Base-by-base conservation (phyloP, 1,140 invertebrate species). In the Forficula auricularia region DNA sequence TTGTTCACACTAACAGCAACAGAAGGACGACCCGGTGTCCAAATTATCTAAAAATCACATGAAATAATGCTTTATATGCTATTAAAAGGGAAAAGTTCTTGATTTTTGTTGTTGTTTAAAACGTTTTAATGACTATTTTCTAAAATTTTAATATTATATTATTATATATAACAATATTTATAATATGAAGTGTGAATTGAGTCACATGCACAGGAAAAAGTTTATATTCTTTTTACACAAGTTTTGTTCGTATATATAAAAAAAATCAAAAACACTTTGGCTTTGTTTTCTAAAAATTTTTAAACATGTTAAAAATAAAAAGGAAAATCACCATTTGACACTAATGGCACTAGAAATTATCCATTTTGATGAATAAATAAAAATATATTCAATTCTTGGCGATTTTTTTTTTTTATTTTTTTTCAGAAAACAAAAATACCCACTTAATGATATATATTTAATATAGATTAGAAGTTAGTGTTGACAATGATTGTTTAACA, bases 311-410 rank as follows among this genome's bases (percentile, higher is more conserved):
- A n/a, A n/a, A n/a, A n/a, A n/a, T n/a, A n/a, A n/a, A n/a, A n/a
- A n/a, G 61, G 60, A 55, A 57, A 61, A 65, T 61, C 57, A 64
- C 62, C 63, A 63, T 55, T 57, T 60, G 60, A 48, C 57, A 63
- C 46, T 38, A 67, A 70, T 67, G 65, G 65, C 65, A 68, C 65
- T 64, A 65, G 56, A 67, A 63, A 61, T 59, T 56, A 53, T 62
- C 55, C 22, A 27, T 27, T 27, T 27, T 27, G 22, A 27, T 27
- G 22, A 27, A 27, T 27, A 27, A 27, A 27, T 27, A 27, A 27
- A 27, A 27, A 27, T 10, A 27, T 27, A 4, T 27, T 27, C 22
- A 27, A 27, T 27, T 27, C 22, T 27, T 27, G 22, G 22, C 22
- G 10, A 27, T 27, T 27, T 27, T 27, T 27, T 27, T 27, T 27